A percentile compares a stretch with the other conserved stretches of the same genome.
Evolutionary conservation across 1,140 invertebrate species (phyloP).

Genomic region (Hyposmocoma kahamanoa): DNA sequence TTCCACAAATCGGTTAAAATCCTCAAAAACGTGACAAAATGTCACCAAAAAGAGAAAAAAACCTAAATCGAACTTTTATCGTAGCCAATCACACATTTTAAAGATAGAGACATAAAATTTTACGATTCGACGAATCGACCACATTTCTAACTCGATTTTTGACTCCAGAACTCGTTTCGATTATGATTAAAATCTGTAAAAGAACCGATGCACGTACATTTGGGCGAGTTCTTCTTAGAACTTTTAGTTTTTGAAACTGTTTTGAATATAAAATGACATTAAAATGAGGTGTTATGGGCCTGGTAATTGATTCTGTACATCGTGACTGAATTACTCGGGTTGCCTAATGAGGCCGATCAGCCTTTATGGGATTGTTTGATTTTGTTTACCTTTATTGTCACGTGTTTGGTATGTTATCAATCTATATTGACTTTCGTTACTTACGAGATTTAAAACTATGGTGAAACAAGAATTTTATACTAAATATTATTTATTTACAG

Average conservation of each 20-base stretch:
- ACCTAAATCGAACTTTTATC: conserved; percentile 4
- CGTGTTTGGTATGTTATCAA: no score
- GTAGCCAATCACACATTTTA: conserved; percentile 24
- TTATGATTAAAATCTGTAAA: conserved; percentile 62
- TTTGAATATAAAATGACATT: conserved; percentile 48
- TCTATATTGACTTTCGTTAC: no score
- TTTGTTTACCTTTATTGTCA: no score
- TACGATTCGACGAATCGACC: conserved; percentile 46
- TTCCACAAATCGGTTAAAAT: no score
- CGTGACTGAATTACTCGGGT: background rate
- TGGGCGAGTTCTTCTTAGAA: conserved; percentile 34
- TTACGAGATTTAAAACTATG: no score
- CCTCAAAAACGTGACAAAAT: background rate
- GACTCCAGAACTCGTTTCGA: conserved; percentile 43
- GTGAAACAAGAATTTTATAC: no score
- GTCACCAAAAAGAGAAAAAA: background rate
- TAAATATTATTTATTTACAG: no score
- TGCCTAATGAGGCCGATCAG: background rate
- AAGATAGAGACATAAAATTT: conserved; percentile 62
- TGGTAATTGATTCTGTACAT: conserved; percentile 33
- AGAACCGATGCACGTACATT: conserved; percentile 46
- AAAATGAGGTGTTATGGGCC: conserved; percentile 38
- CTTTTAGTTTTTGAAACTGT: conserved; percentile 4
- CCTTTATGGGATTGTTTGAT: no score
- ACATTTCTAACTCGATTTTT: conserved; percentile 41